Evolutionary conservation across 2,888 invertebrate species (phyloP), one percentile per base, ranked within the genome.

Genomic region (Yponomeuta cagnagella): DNA sequence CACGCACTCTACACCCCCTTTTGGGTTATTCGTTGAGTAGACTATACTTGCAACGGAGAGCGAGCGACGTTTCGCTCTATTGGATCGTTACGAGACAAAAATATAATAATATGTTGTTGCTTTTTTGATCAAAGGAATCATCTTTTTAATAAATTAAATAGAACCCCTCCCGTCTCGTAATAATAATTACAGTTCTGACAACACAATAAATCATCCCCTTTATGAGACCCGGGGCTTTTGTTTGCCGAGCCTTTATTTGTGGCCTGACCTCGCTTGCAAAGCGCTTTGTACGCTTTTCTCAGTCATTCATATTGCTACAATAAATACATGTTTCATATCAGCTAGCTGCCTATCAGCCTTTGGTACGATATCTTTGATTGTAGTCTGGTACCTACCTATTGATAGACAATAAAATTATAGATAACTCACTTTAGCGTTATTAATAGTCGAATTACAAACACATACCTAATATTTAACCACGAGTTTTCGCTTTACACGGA

Each of bases 141-240:
- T 68, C n/a, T 30, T 33, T 67, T 66, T 58, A n/a, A 30, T 68
- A 69, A 15, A 23, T 75, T 73, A 73, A 75, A 78, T 76, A 79
- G 76, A 77, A 75, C 74, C 73, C 74, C 74, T 75, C 52, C 52
- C 15, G 43, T 43, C 43, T 78, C 77, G 76, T 78, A 80, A 52
- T 82, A n/a, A 48, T 43, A 15, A 52, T 68, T 48, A 9, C 78
- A 80, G 52, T 78, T 82, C 78, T 82, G 85, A 87, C 86, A 84
- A 77, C 74, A 77, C 78, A 74, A 89, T 90, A 90, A 87, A 90
- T 91, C 88, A 88, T 87, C 78, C 78, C 78, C 82, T 85, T 87
- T 89, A 86, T 88, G 89, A 78, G 76, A 76, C 74, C 72, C 73
- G 76, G 76, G 82, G 83, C 88, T 79, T 81, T 84, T 85, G 83